Conservation (phyloP, 1,140 invertebrate species). For the Manduca sexta region DNA sequence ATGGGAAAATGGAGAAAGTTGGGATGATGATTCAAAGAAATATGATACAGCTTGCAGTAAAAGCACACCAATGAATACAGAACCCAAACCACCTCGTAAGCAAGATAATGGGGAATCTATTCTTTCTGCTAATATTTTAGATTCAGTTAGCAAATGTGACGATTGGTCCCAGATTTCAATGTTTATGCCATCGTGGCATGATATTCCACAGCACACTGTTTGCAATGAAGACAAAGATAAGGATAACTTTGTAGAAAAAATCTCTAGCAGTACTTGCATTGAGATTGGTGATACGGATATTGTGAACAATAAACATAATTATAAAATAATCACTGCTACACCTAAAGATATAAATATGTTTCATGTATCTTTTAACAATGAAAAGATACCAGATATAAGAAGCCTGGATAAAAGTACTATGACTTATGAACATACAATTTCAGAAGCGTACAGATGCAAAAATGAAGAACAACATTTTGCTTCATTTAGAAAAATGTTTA, state of each 20-base stretch:
- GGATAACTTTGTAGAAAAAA: constrained; percentile 24
- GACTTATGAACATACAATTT: constrained; percentile 65
- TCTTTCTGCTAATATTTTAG: constrained; percentile 8
- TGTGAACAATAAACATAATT: constrained; percentile 20
- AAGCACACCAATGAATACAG: constrained; percentile 6
- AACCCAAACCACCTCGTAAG: constrained; percentile 22
- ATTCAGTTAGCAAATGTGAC: constrained; percentile 17
- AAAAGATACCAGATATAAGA: constrained; percentile 60
- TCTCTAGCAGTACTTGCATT: constrained; percentile 35
- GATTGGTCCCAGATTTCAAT: constrained; percentile 48
- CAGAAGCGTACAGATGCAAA: constrained; percentile 24
- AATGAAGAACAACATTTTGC: constrained; percentile 66
- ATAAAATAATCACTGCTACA: constrained; percentile 44
- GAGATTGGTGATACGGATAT: constrained; percentile 46
- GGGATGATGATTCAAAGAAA: constrained; percentile 29
- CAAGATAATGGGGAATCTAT: not conserved
- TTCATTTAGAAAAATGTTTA: constrained; percentile 78
- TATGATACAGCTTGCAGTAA: constrained; percentile 1
- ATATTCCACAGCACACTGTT: not conserved
- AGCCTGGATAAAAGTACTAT: constrained; percentile 79
- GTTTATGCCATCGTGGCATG: constrained; percentile 42
- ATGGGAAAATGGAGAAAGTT: constrained; percentile 55
- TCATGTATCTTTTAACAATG: constrained; percentile 22
- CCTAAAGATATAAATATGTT: constrained; percentile 65
- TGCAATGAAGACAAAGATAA: not conserved